Conservation (phyloP, 2,888 invertebrate genomes). For the Lacanobia oleracea region DNA sequence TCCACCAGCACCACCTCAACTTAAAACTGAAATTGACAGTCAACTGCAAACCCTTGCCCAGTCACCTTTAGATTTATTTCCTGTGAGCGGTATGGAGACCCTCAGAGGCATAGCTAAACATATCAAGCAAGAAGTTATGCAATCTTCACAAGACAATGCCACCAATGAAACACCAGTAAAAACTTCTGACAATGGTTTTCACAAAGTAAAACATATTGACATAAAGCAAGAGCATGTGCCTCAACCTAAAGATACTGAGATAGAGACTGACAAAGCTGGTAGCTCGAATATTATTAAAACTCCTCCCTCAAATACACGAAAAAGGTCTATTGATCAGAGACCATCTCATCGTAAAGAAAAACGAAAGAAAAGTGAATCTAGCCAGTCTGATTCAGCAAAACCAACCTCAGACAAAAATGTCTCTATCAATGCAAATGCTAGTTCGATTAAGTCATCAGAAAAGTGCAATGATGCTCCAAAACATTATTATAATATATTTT, state of each 20-base stretch:
- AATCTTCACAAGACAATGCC: slow-evolving; percentile 51
- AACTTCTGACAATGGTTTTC: slow-evolving; percentile 34
- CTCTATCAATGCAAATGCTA: slow-evolving; percentile 65
- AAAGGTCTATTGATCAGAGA: slow-evolving; percentile 84
- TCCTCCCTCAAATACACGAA: slow-evolving; percentile 76
- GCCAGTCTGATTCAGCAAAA: slow-evolving; percentile 67
- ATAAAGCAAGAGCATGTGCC: slow-evolving; percentile 63
- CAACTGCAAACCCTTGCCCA: slow-evolving; percentile 70
- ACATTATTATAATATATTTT: slow-evolving; percentile 75
- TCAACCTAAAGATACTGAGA: slow-evolving; percentile 64
- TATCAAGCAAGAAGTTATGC: slow-evolving; percentile 54
- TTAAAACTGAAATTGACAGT: slow-evolving; percentile 71
- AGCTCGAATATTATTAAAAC: slow-evolving; percentile 66
- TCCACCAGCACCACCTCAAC: slow-evolving; percentile 15
- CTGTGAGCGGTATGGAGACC: slow-evolving; percentile 22
- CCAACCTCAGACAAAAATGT: slow-evolving; percentile 71
- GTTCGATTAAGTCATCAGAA: slow-evolving; percentile 70
- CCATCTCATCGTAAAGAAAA: slow-evolving; percentile 88
- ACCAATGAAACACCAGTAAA: slow-evolving; percentile 34
- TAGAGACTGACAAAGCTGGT: slow-evolving; percentile 68
- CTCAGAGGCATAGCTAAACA: slow-evolving; percentile 26
- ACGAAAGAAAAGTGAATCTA: slow-evolving; percentile 83
- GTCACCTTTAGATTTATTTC: slow-evolving; percentile 68
- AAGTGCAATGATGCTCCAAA: slow-evolving; percentile 74
- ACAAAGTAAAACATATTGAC: slow-evolving; percentile 46